Percentiles rank a stretch among this genome's conserved stretches.
phyloP scores from a whole-genome alignment of 2,797 vertebrate species.

The Eidolon dupreanum region DNA sequence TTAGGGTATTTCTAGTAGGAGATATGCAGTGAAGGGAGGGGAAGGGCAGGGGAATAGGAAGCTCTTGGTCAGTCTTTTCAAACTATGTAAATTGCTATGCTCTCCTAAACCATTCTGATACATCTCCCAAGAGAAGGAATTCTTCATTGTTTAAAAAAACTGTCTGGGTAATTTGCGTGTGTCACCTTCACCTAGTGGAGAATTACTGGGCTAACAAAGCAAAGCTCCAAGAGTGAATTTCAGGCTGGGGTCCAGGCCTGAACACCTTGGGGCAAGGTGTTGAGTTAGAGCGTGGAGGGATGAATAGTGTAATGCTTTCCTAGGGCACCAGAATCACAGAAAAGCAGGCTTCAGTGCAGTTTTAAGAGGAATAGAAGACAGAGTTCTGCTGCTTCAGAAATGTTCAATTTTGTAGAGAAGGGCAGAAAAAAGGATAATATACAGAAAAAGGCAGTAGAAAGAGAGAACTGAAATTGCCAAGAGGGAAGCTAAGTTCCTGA shows the following conservation, averaged over 20 bases:
- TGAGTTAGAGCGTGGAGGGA: background rate
- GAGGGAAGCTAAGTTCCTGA: background rate
- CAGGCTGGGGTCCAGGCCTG: background rate
- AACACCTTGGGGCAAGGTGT: background rate
- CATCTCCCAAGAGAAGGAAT: background rate
- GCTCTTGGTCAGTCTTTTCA: background rate
- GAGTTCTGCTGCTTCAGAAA: background rate
- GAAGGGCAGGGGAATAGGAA: background rate
- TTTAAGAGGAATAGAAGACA: background rate
- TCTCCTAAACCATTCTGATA: background rate
- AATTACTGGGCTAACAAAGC: background rate
- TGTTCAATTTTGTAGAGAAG: background rate
- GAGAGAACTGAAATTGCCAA: background rate
- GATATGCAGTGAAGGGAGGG: background rate
- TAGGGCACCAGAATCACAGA: background rate
- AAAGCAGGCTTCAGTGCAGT: background rate
- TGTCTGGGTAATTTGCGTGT: background rate
- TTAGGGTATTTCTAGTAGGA: background rate
- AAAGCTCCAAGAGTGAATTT: background rate
- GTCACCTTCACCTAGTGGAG: background rate
- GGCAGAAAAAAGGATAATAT: background rate
- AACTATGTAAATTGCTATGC: background rate
- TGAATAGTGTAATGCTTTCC: background rate
- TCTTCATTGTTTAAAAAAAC: background rate
- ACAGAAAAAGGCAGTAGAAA: background rate